Percentiles rank a stretch among this genome's conserved stretches.
Evolutionary conservation across 1,140 invertebrate genomes (phyloP).

Genomic region (Agraylea sexmaculata): DNA sequence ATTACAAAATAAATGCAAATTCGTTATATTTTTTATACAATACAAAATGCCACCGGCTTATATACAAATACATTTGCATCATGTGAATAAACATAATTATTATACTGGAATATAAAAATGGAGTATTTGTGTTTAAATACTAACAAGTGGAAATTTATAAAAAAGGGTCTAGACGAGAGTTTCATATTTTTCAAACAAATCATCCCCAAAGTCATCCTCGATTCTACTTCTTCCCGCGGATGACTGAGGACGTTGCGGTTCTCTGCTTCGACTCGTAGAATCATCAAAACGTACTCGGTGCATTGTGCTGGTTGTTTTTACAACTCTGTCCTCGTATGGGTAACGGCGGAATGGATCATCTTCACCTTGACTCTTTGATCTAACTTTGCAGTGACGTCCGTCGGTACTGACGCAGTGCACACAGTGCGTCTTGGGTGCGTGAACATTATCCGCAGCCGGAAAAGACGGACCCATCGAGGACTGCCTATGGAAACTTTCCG

Average conservation of each 20-base stretch:
- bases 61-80: too few species aligned
- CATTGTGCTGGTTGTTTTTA: slow-evolving; percentile 12
- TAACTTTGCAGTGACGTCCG: slow-evolving; percentile 6
- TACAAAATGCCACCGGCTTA: too few species aligned
- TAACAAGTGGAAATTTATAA: not conserved
- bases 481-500: slow-evolving; percentile 16
- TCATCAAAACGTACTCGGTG: slow-evolving; percentile 19
- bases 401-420: slow-evolving; percentile 9
- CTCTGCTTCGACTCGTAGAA: slow-evolving; percentile 8
- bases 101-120: slow-evolving; percentile 1
- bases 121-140: not conserved
- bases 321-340: slow-evolving; percentile 3
- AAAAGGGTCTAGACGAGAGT: slow-evolving; percentile 31
- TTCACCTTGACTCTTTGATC: slow-evolving; percentile 16
- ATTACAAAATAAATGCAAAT: too few species aligned
- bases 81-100: slow-evolving; percentile 5
- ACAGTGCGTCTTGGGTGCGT: not conserved
- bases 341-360: slow-evolving; percentile 9
- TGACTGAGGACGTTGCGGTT: slow-evolving; percentile 9
- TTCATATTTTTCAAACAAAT: slow-evolving; percentile 38
- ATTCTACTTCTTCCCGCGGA: slow-evolving; percentile 14
- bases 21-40: too few species aligned
- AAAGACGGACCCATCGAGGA: slow-evolving; percentile 11
- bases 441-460: not conserved
- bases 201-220: slow-evolving; percentile 17